phyloP scores from a whole-genome alignment of 2,113 vertebrate genomes.

The Sakesphorus luctuosus region DNA sequence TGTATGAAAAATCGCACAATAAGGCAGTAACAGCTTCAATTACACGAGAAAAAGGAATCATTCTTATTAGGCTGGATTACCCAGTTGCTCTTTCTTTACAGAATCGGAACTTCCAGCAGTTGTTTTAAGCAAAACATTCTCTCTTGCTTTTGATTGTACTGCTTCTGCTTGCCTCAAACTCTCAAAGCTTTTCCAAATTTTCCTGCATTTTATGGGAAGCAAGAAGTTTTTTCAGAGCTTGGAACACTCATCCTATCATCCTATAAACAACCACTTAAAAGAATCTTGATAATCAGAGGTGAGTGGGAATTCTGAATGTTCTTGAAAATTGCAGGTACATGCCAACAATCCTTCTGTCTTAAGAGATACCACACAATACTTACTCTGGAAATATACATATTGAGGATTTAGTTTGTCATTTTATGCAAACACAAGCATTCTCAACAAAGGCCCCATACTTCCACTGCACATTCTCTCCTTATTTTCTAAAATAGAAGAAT shows the following conservation, averaged over 20 bases:
- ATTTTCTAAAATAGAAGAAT: conserved; percentile 6
- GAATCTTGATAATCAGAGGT: not conserved
- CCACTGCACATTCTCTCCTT: not conserved
- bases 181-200: not conserved
- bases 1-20: conserved; percentile 49
- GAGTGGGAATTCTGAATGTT: not conserved
- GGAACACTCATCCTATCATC: not conserved
- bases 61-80: not conserved
- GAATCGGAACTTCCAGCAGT: not conserved
- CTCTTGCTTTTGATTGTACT: not conserved
- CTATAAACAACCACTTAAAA: not conserved
- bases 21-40: conserved; percentile 29
- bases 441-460: not conserved
- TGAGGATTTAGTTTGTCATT: not conserved
- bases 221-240: not conserved
- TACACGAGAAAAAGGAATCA: not conserved
- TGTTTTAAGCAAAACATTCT: not conserved
- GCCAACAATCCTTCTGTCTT: not conserved
- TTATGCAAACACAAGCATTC: conserved; percentile 9
- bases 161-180: not conserved
- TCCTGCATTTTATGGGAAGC: not conserved
- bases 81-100: not conserved
- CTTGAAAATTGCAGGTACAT: not conserved
- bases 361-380: not conserved
- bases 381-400: not conserved